These are phyloP conservation scores for Macrobrachium rosenbergii DNA, from an alignment of 1,140 invertebrate species.

Conservation along the genomic window DNA sequence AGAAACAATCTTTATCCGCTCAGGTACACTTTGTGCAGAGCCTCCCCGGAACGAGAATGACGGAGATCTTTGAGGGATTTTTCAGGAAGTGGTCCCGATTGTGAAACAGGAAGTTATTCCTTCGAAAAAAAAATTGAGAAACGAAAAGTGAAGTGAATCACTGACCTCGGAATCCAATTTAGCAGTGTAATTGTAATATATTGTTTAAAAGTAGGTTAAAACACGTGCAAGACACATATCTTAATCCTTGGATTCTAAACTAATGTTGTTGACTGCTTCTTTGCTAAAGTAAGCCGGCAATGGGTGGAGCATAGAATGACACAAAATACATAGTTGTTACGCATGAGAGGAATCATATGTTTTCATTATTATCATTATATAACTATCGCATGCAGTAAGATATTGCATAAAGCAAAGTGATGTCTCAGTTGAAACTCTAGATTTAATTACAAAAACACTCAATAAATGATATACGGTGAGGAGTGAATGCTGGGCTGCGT, in stretches of 20 bases:
- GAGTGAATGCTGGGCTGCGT: constrained; percentile 33
- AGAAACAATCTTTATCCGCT: too few relatives aligned
- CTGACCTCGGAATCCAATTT: too few relatives aligned
- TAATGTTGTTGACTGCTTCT: constrained; percentile 29
- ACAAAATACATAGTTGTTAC: constrained; percentile 31
- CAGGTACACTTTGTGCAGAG: too few relatives aligned
- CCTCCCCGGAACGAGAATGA: too few relatives aligned
- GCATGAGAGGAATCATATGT: background rate
- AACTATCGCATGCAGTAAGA: constrained; percentile 15
- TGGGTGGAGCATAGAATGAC: too few relatives aligned
- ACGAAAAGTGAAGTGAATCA: too few relatives aligned
- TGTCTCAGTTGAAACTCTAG: too few relatives aligned
- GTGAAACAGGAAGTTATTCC: too few relatives aligned
- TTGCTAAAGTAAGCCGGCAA: constrained; percentile 2
- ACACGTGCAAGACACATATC: constrained; percentile 54
- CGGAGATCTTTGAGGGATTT: too few relatives aligned
- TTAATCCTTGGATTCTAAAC: constrained; percentile 18
- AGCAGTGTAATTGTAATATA: constrained; percentile 24
- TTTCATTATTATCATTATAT: background rate
- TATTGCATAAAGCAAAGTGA: background rate
- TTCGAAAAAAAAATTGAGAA: too few relatives aligned
- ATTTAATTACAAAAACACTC: background rate
- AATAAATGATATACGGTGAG: background rate
- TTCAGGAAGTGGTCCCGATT: too few relatives aligned
- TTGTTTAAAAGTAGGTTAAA: constrained; percentile 56